These are phyloP conservation scores for Leptogaster cylindrica DNA, from an alignment of 2,888 invertebrate genomes.

Conservation along the genomic window DNA sequence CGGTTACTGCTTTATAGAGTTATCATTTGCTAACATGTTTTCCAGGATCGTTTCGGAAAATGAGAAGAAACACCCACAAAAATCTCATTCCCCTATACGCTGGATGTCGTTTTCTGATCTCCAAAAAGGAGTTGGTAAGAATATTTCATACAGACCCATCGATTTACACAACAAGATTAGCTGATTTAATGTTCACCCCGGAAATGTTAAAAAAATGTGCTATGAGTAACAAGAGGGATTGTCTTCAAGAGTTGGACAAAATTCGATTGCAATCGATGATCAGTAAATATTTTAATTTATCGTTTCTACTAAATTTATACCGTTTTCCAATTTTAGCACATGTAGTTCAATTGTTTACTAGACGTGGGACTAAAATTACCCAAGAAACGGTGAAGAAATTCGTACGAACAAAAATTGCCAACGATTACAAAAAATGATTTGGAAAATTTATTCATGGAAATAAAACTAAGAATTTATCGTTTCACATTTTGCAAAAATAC, in stretches of 20 bases:
- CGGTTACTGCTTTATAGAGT: no score
- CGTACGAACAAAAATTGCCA: constrained; percentile 55
- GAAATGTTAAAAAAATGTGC: constrained; percentile 53
- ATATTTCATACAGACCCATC: constrained; percentile 57
- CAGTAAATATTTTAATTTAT: constrained; percentile 52
- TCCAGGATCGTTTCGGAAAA: constrained; percentile 1
- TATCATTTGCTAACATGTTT: background rate
- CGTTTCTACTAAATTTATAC: constrained; percentile 11
- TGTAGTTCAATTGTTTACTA: constrained; percentile 58
- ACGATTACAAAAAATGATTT: constrained; percentile 48
- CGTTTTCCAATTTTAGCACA: constrained; percentile 57
- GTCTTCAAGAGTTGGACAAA: constrained; percentile 51
- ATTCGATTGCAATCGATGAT: constrained; percentile 55
- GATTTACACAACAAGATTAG: constrained; percentile 57
- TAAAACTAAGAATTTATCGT: no score
- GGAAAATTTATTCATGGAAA: no score
- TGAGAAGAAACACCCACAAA: background rate
- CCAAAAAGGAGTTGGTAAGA: constrained; percentile 56
- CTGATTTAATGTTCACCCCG: constrained; percentile 58
- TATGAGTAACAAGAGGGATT: constrained; percentile 49
- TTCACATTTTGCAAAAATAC: no score
- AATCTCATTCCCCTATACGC: constrained; percentile 57
- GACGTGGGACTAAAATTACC: constrained; percentile 54
- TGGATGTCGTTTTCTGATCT: constrained; percentile 58
- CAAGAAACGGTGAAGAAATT: constrained; percentile 53